phyloP scores from a whole-genome alignment of 1,140 invertebrate genomes.

The Tribolium castaneum region DNA sequence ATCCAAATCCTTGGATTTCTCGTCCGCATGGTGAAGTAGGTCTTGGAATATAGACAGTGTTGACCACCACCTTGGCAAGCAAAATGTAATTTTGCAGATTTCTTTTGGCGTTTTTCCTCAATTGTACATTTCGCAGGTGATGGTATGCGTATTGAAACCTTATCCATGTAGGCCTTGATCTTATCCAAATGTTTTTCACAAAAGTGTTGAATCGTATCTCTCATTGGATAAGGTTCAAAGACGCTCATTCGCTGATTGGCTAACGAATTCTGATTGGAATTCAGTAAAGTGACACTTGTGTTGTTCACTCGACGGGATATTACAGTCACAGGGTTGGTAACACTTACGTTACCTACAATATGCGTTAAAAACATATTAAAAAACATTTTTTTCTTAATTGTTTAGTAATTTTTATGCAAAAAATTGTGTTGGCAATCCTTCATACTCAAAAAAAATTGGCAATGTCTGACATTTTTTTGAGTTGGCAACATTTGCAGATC shows the following conservation, averaged over 20 bases:
- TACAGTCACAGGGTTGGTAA: constrained; percentile 64
- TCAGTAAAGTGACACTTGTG: constrained; percentile 78
- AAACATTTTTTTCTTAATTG: no score
- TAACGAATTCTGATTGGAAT: constrained; percentile 66
- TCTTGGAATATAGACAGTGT: constrained; percentile 90
- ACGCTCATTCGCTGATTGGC: constrained; percentile 81
- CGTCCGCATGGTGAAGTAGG: constrained; percentile 88
- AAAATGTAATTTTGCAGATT: constrained; percentile 89
- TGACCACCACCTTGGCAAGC: constrained; percentile 86
- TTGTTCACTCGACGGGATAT: constrained; percentile 75
- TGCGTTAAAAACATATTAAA: no score
- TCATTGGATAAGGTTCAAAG: constrained; percentile 88
- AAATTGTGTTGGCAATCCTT: no score
- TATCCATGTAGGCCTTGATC: constrained; percentile 91
- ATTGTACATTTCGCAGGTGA: constrained; percentile 91
- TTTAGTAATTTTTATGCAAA: no score
- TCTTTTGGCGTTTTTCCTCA: constrained; percentile 84
- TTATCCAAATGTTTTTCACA: constrained; percentile 94
- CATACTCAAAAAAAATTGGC: no score
- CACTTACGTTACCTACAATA: constrained; percentile 63
- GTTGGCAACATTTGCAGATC: no score
- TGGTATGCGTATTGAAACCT: constrained; percentile 85
- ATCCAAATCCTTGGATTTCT: constrained; percentile 91
- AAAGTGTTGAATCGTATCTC: constrained; percentile 92
- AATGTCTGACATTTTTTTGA: no score